Evolutionary conservation across 1,140 invertebrate species (phyloP).

Genomic region (Uloborus diversus): DNA sequence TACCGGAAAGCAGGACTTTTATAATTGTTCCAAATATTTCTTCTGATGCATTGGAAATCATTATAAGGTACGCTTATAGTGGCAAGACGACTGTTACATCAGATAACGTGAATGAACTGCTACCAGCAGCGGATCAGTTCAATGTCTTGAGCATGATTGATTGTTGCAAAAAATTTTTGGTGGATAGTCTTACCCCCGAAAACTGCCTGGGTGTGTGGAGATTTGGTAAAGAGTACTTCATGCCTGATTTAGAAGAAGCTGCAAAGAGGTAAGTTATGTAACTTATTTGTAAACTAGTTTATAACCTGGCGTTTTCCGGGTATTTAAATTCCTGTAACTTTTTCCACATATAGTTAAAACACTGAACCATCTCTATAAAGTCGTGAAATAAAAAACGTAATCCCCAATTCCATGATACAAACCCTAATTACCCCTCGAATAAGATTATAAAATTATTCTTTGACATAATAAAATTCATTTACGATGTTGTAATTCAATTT

Average conservation of each 20-base stretch:
- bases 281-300: no score
- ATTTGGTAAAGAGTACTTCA: constrained; percentile 80
- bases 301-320: no score
- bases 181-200: constrained; percentile 72
- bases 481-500: no score
- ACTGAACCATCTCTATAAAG: no score
- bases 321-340: no score
- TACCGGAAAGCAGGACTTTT: neutral
- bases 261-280: constrained; percentile 71
- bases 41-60: constrained; percentile 75
- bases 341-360: no score
- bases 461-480: no score
- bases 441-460: no score
- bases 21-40: constrained; percentile 74
- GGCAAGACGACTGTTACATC: constrained; percentile 74
- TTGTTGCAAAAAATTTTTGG: constrained; percentile 79
- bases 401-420: no score
- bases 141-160: constrained; percentile 80
- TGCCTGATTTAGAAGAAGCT: constrained; percentile 74
- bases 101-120: constrained; percentile 79
- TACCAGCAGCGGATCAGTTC: constrained; percentile 73
- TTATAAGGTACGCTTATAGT: constrained; percentile 85
- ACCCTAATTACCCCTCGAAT: no score
- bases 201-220: constrained; percentile 84
- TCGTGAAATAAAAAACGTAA: no score